Evolutionary conservation across 2,797 vertebrate species (phyloP), one percentile per base, ranked within the genome.

Genomic region (Mionectes olivaceus): DNA sequence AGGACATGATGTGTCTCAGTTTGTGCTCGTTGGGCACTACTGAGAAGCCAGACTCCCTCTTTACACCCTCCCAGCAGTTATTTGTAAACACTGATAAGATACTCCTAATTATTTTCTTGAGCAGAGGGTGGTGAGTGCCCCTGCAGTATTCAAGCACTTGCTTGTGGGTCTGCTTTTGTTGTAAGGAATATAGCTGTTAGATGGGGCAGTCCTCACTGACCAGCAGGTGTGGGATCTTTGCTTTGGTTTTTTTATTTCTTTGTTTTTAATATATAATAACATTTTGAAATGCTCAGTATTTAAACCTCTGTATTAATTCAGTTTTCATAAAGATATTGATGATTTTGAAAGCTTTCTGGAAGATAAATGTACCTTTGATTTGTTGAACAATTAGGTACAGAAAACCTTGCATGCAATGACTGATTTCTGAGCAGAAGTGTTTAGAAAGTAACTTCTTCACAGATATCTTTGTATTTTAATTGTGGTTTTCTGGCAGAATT

Each of bases 321-420:
- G 25, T 49, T 84, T 78, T 79, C 13, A 9, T 76, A 5, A 65
- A 50, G 10, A 21, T 60, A 33, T 6, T 57, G 6, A 69, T 83
- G 52, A 59, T 63, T 70, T 65, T 75, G 32, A 92, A 91, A 75
- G 41, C 28, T 63, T 68, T 84, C 41, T 87, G 57, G 27, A 87
- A 60, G 57, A 41, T 41, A 71, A 56, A 67, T 44, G 6, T 41
- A 9, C 57, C 23, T 46, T 4, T 46, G n/a, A 33, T 70, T 25
- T 71, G 41, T 32, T 76, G 68, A 89, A 13, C 55, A 82, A 13
- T 39, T 52, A 30, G 19, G 28, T 46, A 5, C 0, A 55, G 30
- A 47, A 85, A 41, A 18, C 7, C 4, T 32, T 19, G 15, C 3
- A 0, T n/a, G 44, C 49, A 33, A 49, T 60, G 63, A 19, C 46